Conservation (phyloP, 2,113 vertebrate species). For the Hippocampus zosterae region DNA sequence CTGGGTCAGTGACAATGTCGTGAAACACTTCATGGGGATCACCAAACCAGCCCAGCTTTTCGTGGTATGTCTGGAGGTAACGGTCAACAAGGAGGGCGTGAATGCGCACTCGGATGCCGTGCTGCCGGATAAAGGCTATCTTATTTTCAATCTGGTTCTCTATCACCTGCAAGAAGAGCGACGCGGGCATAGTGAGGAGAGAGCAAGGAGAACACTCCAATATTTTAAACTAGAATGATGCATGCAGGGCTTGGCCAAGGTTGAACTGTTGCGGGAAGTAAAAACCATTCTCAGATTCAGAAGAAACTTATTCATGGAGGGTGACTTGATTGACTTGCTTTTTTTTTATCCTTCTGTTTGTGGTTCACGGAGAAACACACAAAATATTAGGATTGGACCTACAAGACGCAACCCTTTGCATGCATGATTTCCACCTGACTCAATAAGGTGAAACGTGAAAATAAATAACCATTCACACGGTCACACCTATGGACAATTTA, state of each 20-base stretch:
- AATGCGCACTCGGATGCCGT: slow-evolving; percentile 92
- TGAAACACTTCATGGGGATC: slow-evolving; percentile 87
- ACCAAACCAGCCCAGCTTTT: slow-evolving; percentile 89
- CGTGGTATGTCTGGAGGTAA: slow-evolving; percentile 88
- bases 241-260: background rate
- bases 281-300: too few species aligned
- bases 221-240: background rate
- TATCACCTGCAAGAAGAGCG: slow-evolving; percentile 73
- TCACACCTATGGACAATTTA: background rate
- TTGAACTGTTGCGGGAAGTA: too few species aligned
- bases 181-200: background rate
- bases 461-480: background rate
- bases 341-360: too few species aligned
- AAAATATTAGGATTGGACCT: too few species aligned
- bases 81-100: slow-evolving; percentile 93
- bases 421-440: too few species aligned
- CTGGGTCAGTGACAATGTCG: slow-evolving; percentile 93
- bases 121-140: slow-evolving; percentile 96
- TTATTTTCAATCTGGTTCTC: slow-evolving; percentile 98
- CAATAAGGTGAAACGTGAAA: background rate
- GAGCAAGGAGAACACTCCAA: background rate
- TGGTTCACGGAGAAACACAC: too few species aligned
- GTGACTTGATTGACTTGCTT: too few species aligned
- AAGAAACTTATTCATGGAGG: too few species aligned
- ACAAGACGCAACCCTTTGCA: too few species aligned